Base-by-base conservation (phyloP, 2,888 invertebrate genomes). In the Heliconius erato region DNA sequence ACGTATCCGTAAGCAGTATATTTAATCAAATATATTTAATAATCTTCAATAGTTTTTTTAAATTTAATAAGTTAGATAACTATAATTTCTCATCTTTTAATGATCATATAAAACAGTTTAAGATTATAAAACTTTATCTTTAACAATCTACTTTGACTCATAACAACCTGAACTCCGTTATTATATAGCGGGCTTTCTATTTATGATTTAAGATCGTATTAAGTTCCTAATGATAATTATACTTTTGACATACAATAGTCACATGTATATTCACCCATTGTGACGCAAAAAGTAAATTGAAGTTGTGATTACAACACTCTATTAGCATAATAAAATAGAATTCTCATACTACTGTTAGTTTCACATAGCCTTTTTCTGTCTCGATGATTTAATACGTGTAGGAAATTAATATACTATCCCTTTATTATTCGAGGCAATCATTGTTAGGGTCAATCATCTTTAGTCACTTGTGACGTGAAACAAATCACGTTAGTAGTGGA, bases 271-370 rank as follows among this genome's bases (percentile, higher is more conserved):
- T 88, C 87, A 89, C 88, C 88, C 87, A 89, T 87, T 88, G 89
- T 89, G 87, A 86, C 85, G 90, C 88, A 94, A 94, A 94, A 94
- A 93, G 89, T 92, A 90, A 93, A 93, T 93, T 92, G 91, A 91
- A 92, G 89, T 90, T 87, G 89, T 91, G 91, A 92, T 92, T 91
- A 92, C 87, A 89, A 87, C 85, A 88, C 88, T 88, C 89, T 91
- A 91, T 92, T 92, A 91, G 88, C 88, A 90, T 92, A 91, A 91
- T 92, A 92, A 93, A 92, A 91, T 91, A 90, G 91, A 90, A 92
- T 94, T 94, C 94, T 91, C 93, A 94, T 91, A 91, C 88, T 87
- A 90, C 90, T 90, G 91, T 91, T 90, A 87, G 86, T 88, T 95
- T 95, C 95, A 91, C 95, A 94, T 92, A 89, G 88, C 81, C 82